These are phyloP conservation scores for Spheniscus humboldti DNA, from an alignment of 2,797 vertebrate species.

Conservation along the genomic window DNA sequence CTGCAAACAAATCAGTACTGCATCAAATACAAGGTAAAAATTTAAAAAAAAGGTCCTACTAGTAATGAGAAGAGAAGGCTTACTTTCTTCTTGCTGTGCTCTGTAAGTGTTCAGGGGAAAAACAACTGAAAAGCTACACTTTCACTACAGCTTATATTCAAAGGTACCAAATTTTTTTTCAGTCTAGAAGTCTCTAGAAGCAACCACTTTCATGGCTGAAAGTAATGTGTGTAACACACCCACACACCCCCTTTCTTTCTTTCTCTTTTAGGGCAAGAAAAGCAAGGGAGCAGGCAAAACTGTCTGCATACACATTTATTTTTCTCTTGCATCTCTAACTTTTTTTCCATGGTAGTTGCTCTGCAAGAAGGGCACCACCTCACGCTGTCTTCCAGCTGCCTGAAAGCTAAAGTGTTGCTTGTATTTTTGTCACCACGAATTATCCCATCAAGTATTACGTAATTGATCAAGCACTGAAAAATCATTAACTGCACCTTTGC, in stretches of 20 bases:
- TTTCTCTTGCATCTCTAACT: not conserved
- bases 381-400: not conserved
- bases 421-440: not conserved
- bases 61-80: not conserved
- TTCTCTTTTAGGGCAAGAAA: not conserved
- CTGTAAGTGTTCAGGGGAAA: not conserved
- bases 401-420: not conserved
- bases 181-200: not conserved
- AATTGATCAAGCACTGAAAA: not conserved
- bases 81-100: not conserved
- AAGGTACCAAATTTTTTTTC: not conserved
- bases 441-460: not conserved
- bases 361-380: not conserved
- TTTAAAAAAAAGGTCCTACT: not conserved
- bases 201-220: not conserved
- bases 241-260: rapidly evolving
- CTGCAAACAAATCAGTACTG: not conserved
- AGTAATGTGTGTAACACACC: not conserved
- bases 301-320: not conserved
- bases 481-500: not conserved
- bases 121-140: not conserved
- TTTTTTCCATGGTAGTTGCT: not conserved
- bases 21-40: not conserved
- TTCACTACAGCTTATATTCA: not conserved
- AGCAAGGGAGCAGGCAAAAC: not conserved